Conservation (phyloP, 2,113 vertebrate genomes). For the Ammodytes dubius region DNA sequence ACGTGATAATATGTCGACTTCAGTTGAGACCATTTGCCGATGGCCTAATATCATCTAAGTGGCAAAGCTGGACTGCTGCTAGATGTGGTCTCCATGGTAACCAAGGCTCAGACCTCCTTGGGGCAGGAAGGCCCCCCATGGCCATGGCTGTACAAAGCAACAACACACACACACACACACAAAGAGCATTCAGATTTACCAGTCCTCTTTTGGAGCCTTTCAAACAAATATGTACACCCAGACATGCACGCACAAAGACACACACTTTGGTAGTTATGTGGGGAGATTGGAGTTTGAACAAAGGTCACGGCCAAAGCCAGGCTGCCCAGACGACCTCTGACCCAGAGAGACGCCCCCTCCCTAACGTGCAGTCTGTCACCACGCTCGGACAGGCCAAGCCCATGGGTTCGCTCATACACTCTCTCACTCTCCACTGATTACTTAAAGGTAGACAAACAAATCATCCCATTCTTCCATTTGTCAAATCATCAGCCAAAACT, state of each 20-base stretch:
- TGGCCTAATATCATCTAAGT: constrained; percentile 33
- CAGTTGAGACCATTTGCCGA: constrained; percentile 10
- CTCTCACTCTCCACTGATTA: neutral
- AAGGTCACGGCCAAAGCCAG: constrained; percentile 81
- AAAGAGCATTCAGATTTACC: constrained; percentile 13
- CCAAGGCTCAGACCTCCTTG: constrained; percentile 58
- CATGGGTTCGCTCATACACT: neutral
- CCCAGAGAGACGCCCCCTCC: constrained; percentile 55
- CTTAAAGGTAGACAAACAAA: neutral
- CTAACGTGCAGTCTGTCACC: constrained; percentile 62
- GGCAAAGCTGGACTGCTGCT: constrained; percentile 35
- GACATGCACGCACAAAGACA: constrained; percentile 15
- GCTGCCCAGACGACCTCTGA: constrained; percentile 74
- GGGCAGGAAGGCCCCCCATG: constrained; percentile 65
- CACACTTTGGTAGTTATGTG: constrained; percentile 43
- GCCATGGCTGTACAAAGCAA: constrained; percentile 56
- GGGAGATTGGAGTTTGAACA: constrained; percentile 67
- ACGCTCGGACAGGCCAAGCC: constrained; percentile 23
- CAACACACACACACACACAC: constrained; percentile 16
- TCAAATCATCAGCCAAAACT: neutral
- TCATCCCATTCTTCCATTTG: neutral
- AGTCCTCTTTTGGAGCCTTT: constrained; percentile 4
- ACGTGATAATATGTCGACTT: neutral
- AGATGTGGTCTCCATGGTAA: constrained; percentile 62
- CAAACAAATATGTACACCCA: constrained; percentile 34